Percentiles rank a stretch among this genome's conserved stretches.
phyloP scores from a whole-genome alignment of 2,797 vertebrate genomes.

The Rhinoraja longicauda region DNA sequence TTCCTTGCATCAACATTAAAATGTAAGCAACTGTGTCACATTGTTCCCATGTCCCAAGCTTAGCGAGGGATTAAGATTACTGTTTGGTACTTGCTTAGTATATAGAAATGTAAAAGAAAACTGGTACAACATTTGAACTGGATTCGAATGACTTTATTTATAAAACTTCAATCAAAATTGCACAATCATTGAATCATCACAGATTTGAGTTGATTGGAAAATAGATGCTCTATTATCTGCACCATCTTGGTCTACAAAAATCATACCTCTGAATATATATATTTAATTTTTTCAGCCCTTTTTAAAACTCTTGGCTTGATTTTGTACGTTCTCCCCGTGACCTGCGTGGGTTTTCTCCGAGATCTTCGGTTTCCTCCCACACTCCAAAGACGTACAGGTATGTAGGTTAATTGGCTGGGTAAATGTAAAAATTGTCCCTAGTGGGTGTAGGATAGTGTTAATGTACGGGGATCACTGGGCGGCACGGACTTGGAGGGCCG shows the following conservation, averaged over 20 bases:
- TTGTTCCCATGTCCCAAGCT: background rate
- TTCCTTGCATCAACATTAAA: too few species aligned
- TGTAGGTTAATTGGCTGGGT: too few species aligned
- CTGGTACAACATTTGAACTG: background rate
- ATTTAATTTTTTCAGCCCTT: too few species aligned
- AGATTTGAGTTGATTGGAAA: background rate
- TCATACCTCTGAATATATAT: background rate
- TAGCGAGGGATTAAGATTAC: too few species aligned
- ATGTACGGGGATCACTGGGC: too few species aligned
- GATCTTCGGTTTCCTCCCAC: too few species aligned
- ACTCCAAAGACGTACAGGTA: too few species aligned
- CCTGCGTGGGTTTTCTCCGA: too few species aligned
- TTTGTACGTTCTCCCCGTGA: too few species aligned
- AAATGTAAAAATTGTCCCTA: too few species aligned
- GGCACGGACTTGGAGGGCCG: too few species aligned
- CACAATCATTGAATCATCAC: background rate
- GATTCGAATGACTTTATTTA: constrained; percentile 26
- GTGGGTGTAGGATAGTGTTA: too few species aligned
- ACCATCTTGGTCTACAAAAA: background rate
- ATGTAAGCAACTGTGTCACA: background rate
- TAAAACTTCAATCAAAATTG: background rate
- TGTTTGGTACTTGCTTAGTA: background rate
- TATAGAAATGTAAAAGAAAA: background rate
- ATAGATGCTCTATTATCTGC: background rate
- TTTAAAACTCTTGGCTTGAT: background rate